Evolutionary conservation across 1,140 invertebrate genomes (phyloP), one percentile per base, ranked within the genome.

Genomic region (Leptinotarsa texana): DNA sequence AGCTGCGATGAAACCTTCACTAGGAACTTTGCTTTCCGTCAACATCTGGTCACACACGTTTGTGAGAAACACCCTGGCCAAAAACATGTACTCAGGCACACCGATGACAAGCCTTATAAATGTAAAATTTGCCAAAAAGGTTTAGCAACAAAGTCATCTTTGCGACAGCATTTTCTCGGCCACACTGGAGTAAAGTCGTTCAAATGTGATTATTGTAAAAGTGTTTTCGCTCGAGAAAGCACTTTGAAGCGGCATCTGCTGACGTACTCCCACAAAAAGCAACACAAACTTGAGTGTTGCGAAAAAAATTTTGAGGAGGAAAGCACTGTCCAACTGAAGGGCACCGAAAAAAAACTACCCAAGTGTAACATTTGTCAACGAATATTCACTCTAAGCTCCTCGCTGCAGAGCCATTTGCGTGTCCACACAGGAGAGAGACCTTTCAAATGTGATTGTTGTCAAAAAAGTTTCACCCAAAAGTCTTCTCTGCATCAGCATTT

Each of bases 151-250:
- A 83, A 83, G 65, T 73, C 69, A 4, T 79, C 76, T 63, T 72
- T 83, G 17, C 76, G 80, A 48, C 80, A 77, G 4, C 83, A 84
- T 73, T 76, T 82, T 17, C 79, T 79, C 68, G 81, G 79, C 70
- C 85, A 86, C 66, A 84, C 80, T 1, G 82, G 82, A 0, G 78
- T 84, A 22, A 85, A 85, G n/a, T 51, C 49, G 63, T 65, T 22
- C 24, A 22, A 6, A 18, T 65, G 63, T 22, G 5, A 17, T 4
- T 17, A 18, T 18, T 65, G 63, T 65, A 15, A 13, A 5, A 65
- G 24, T 0, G 24, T 13, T 22, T 65, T 65, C 13, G 13, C 1
- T 22, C 17, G 13, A 65, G 13, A 18, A 21, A 17, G 24, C 1
- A 18, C 18, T 1, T 13, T 65, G 4, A 2, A 5, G 13, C 4